These are phyloP conservation scores for Catostylus mosaicus DNA, from an alignment of 30 jellyfish, hydroid and myxozoan species.

Conservation along the genomic window DNA sequence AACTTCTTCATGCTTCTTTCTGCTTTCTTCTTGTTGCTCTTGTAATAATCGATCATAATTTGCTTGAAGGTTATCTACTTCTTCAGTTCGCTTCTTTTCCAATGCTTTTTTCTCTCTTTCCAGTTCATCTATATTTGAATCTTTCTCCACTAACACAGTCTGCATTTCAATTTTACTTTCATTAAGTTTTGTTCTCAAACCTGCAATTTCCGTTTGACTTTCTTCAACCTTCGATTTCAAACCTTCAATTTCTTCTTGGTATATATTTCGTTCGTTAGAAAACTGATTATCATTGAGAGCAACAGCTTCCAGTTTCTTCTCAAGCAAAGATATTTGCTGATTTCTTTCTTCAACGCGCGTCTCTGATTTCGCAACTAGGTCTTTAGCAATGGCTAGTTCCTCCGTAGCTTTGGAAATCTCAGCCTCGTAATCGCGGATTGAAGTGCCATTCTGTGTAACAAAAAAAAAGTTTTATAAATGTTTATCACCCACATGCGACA, in stretches of 20 bases:
- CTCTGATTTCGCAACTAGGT: constrained; percentile 40
- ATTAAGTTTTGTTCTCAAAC: not conserved
- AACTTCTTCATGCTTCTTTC: constrained; percentile 19
- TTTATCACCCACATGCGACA: too few relatives aligned
- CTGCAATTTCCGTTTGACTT: constrained; percentile 49
- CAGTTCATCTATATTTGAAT: constrained; percentile 67
- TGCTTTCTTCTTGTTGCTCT: constrained; percentile 53
- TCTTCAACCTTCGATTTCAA: constrained; percentile 55
- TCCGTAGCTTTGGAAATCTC: constrained; percentile 45
- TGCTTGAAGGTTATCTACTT: constrained; percentile 63
- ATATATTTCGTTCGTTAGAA: constrained; percentile 22
- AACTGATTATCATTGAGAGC: constrained; percentile 19
- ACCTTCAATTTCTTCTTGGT: constrained; percentile 58
- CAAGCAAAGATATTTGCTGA: constrained; percentile 21
- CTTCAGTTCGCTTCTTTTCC: constrained; percentile 21
- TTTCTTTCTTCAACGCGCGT: constrained; percentile 16
- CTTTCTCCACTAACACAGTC: constrained; percentile 38
- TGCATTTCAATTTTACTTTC: constrained; percentile 1
- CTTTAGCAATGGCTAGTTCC: constrained; percentile 31
- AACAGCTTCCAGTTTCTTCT: constrained; percentile 33
- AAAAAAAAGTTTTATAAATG: not conserved
- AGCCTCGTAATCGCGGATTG: constrained; percentile 45
- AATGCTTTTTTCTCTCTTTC: constrained; percentile 1
- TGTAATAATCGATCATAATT: constrained; percentile 44
- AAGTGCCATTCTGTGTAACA: constrained; percentile 39